A percentile compares a stretch with the other conserved stretches of the same genome.
Evolutionary conservation across 1,140 invertebrate species (phyloP).

Genomic region (Brachionus rubens): DNA sequence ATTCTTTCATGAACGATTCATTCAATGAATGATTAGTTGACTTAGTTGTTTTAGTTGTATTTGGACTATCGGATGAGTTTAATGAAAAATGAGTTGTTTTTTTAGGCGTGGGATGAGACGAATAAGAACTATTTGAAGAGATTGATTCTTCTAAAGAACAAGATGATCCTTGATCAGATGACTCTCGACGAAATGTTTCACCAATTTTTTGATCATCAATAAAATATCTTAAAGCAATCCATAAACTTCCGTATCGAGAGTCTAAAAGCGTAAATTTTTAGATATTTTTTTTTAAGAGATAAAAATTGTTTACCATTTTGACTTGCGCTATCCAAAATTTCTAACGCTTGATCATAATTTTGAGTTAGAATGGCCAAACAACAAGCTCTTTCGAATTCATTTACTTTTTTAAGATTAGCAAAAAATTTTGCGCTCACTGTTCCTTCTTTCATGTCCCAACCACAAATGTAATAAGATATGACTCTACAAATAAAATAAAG

Average conservation of each 20-base stretch:
- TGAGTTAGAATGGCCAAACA: conserved; percentile 85
- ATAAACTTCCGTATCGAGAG: conserved; percentile 8
- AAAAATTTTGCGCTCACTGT: conserved; percentile 51
- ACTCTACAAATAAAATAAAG: conserved; percentile 61
- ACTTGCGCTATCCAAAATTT: conserved; percentile 68
- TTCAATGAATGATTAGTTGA: background rate
- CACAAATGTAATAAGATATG: conserved; percentile 76
- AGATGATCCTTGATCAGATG: background rate
- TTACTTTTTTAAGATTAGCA: conserved; percentile 61
- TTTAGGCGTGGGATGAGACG: background rate
- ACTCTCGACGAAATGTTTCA: background rate
- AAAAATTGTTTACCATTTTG: conserved; percentile 49
- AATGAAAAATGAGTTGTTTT: background rate
- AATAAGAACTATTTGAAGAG: background rate
- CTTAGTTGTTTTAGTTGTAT: background rate
- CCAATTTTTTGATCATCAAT: conserved; percentile 27
- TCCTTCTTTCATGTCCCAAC: conserved; percentile 75
- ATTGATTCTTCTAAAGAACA: conserved; percentile 1
- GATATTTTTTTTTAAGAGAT: background rate
- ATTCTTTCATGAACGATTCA: conserved; percentile 69
- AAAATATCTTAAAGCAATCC: conserved; percentile 36
- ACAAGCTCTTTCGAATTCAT: conserved; percentile 73
- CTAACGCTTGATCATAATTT: conserved; percentile 75
- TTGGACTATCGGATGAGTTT: background rate
- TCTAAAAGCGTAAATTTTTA: background rate